Evolutionary conservation across 2,888 invertebrate species (phyloP).

Genomic region (Orchesellides sinensis): DNA sequence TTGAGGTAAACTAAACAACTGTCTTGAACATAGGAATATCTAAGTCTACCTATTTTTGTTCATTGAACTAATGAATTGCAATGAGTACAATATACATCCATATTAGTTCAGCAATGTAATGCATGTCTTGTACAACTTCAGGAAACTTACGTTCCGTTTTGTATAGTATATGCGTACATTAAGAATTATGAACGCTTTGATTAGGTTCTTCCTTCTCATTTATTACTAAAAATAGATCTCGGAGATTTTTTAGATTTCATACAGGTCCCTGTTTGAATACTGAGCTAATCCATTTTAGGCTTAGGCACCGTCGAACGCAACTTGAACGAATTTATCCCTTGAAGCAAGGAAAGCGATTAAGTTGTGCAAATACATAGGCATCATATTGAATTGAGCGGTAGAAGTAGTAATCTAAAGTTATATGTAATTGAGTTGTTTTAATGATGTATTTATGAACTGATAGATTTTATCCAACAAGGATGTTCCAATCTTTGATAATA

Average conservation of each 20-base stretch:
- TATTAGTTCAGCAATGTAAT: not conserved
- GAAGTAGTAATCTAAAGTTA: no score
- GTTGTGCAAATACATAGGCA: conserved; percentile 23
- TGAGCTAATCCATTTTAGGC: no score
- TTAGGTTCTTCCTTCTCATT: no score
- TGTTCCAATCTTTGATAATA: no score
- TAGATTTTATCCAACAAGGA: no score
- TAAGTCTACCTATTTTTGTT: not conserved
- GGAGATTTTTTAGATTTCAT: no score
- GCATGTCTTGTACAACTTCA: not conserved
- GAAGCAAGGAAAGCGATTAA: conserved; percentile 37
- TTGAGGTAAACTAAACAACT: conserved; percentile 5
- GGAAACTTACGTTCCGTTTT: no score
- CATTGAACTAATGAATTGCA: not conserved
- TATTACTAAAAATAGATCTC: no score
- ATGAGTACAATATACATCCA: not conserved
- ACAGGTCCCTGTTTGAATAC: no score
- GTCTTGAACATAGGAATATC: not conserved
- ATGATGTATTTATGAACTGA: no score
- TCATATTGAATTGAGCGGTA: no score
- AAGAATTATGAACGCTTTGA: conserved; percentile 17
- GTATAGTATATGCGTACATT: not conserved
- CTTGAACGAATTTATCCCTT: conserved; percentile 9
- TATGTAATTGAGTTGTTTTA: no score
- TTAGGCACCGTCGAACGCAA: not conserved